Base-by-base conservation (phyloP, 2,113 vertebrate genomes). In the Cheilinus undulatus region DNA sequence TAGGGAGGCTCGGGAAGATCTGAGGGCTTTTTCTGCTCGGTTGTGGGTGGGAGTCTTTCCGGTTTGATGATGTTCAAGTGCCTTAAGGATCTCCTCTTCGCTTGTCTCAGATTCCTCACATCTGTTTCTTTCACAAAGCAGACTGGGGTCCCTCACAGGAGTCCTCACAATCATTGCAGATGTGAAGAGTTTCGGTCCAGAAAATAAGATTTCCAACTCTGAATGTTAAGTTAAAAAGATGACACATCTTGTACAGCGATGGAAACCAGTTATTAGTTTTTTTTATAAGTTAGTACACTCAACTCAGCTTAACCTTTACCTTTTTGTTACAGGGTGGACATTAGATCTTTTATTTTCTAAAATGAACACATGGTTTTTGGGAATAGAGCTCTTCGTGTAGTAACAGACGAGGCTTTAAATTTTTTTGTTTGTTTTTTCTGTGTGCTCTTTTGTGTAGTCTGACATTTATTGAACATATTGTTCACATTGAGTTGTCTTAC, bases 391-490 rank as follows among this genome's bases (percentile, higher is more conserved):
- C 70, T 67, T 75, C 59, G 61, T 61, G 26, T 66, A 32, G 67
- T 63, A 61, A 67, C 14, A 28, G 64, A 82, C 27, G 3, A 72
- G 54, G 67, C 76, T 78, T 87, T 70, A 51, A 76, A 83, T 65
- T 42, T 24, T 27, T 82, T 65, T 80, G 36, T 73, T 86, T 82
- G 61, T 76, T 9, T 6, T 69, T 65, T 65, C 72, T 68, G 42
- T 75, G 70, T 75, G 76, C 54, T 83, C 77, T 75, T 73, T 50
- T 67, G 66, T 73, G 76, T 86, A 56, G 85, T 84, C 79, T 72
- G 78, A 86, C 85, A 63, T 86, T 88, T 92, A 90, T 83, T 83
- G 91, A 91, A 80, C 87, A 90, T 89, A 88, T 91, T 93, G 89
- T 92, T 92, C 86, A 66, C 71, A 82, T 88, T 85, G 77, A 58